Evolutionary conservation across 2,113 vertebrate species (phyloP), one percentile per base, ranked within the genome.

Genomic region (Poeciliopsis prolifica): DNA sequence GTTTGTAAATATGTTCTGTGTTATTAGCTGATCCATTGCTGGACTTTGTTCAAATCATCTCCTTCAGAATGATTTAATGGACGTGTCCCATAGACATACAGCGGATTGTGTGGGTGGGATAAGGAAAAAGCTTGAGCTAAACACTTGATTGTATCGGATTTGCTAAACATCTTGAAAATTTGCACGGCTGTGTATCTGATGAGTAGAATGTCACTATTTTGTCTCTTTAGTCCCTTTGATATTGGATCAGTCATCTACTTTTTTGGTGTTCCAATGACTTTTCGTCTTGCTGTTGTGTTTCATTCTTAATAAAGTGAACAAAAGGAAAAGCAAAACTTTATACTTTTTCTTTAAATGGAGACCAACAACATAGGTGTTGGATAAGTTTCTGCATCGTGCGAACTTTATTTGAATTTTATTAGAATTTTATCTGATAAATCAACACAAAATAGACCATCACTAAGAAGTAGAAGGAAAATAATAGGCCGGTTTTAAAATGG

Each of bases 221-320:
- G 71, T 48, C 44, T 48, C 44, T 48, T 19, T 48, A 17, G 78
- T 92, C 80, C 68, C 84, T 93, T 90, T 90, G 92, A 92, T 91
- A 91, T 91, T 89, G 80, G 89, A 90, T 90, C 80, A 30, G 79
- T 89, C 88, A 85, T 90, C 70, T 75, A 86, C 78, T 88, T 87
- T 90, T 93, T 90, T 90, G 90, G 87, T 94, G 91, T 94, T 93
- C 91, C 89, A 92, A 92, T 92, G 89, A 91, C 89, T 93, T 94
- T 93, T 89, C 88, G 92, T 93, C 87, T 90, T 87, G 93, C 89
- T 94, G 93, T 91, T 92, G 93, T 94, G 86, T 92, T 94, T 78
- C 92, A 92, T 95, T 94, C 94, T 95, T 94, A 95, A 93, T 94
- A 94, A 94, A 94, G 91, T 87, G 67, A 87, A 76, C 90, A 88